Evolutionary conservation across 2,797 vertebrate genomes (phyloP).

Genomic region (Enteromius viviparus): DNA sequence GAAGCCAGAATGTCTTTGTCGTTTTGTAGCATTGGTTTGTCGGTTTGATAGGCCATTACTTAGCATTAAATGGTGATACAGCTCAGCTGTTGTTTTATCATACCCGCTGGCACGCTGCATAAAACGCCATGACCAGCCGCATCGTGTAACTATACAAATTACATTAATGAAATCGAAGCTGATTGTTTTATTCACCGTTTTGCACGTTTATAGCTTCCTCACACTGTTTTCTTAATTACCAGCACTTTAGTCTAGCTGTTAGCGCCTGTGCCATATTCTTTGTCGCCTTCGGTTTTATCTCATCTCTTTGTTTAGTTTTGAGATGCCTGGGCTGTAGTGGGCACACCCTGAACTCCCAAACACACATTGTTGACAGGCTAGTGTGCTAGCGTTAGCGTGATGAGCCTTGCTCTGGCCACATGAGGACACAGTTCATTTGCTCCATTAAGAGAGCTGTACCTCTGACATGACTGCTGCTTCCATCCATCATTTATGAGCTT

Average conservation of each 20-base stretch:
- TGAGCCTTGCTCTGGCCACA: not conserved
- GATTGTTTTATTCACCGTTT: constrained; percentile 23
- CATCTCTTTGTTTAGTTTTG: constrained; percentile 18
- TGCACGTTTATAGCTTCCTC: not conserved
- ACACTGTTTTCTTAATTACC: constrained; percentile 27
- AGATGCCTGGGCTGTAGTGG: not conserved
- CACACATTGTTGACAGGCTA: not conserved
- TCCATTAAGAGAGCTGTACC: constrained; percentile 32
- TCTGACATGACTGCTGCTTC: not conserved
- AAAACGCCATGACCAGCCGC: not conserved
- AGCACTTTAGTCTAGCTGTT: constrained; percentile 23
- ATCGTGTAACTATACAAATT: constrained; percentile 12
- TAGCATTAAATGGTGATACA: constrained; percentile 18
- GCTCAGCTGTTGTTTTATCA: constrained; percentile 33
- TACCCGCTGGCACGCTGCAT: not conserved
- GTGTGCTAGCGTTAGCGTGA: not conserved
- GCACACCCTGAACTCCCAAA: not conserved
- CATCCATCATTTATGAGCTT: constrained; percentile 34
- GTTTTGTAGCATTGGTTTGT: constrained; percentile 20
- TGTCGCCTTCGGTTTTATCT: not conserved
- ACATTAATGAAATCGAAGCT: not conserved
- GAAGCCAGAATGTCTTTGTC: not conserved
- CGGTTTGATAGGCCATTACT: constrained; percentile 2
- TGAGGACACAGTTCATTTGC: constrained; percentile 26
- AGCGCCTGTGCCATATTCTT: not conserved